Percentiles rank a stretch among this genome's conserved stretches.
phyloP scores from a whole-genome alignment of 2,888 invertebrate species.

The Ferrisia virgata region DNA sequence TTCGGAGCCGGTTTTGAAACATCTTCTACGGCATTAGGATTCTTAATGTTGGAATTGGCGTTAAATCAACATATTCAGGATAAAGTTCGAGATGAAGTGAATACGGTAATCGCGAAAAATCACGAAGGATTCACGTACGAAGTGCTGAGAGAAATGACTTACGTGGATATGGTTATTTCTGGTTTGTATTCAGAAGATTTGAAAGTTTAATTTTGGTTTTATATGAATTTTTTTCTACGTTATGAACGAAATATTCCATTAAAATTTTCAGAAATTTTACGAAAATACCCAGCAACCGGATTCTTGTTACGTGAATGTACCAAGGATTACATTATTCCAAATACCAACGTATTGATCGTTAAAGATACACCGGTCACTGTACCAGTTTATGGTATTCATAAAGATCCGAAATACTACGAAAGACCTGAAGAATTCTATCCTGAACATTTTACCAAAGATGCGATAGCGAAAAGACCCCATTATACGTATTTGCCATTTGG shows the following conservation, averaged over 20 bases:
- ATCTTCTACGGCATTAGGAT: not conserved
- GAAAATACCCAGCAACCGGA: conserved; percentile 48
- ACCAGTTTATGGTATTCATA: conserved; percentile 61
- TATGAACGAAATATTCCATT: no score
- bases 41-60: not conserved
- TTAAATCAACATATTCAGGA: not conserved
- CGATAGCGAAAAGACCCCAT: conserved; percentile 57
- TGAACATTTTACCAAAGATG: conserved; percentile 60
- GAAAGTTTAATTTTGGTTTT: no score
- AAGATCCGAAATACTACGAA: conserved; percentile 61
- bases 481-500: conserved; percentile 61
- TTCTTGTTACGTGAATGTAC: conserved; percentile 53
- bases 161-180: not conserved
- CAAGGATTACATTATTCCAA: conserved; percentile 51
- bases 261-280: conserved; percentile 29
- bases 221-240: no score
- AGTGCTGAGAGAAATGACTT: not conserved
- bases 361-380: conserved; percentile 56
- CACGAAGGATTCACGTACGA: not conserved
- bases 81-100: not conserved
- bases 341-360: conserved; percentile 47
- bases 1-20: not conserved
- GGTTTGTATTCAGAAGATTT: not conserved
- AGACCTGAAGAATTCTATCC: conserved; percentile 64
- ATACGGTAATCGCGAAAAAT: not conserved